These are phyloP conservation scores for Benthosema pterotum DNA, from an alignment of 2,797 vertebrate genomes.

Conservation along the genomic window DNA sequence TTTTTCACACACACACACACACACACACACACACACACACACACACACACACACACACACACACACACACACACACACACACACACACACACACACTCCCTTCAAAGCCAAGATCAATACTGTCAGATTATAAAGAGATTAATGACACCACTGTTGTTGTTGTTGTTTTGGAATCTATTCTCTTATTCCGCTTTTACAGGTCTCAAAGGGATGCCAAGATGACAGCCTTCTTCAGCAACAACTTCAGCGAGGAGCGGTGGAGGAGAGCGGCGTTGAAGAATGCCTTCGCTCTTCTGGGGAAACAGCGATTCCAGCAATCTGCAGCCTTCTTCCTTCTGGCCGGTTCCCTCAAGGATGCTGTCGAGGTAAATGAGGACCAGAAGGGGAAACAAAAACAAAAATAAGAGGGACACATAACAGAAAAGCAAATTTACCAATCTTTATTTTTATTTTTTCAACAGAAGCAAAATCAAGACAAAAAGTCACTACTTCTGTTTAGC, in stretches of 20 bases:
- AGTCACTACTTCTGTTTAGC: background rate
- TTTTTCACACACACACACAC: slow-evolving; percentile 20
- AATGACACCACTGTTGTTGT: slow-evolving; percentile 14
- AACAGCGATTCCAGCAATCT: slow-evolving; percentile 97
- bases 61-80: background rate
- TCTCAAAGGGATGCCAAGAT: slow-evolving; percentile 93
- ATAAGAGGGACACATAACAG: slow-evolving; percentile 42
- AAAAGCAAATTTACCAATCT: slow-evolving; percentile 9
- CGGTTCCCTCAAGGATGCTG: slow-evolving; percentile 95
- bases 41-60: background rate
- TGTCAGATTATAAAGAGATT: slow-evolving; percentile 9
- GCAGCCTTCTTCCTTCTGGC: slow-evolving; percentile 97
- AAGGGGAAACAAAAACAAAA: slow-evolving; percentile 35
- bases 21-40: slow-evolving; percentile 2
- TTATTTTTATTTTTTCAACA: slow-evolving; percentile 20
- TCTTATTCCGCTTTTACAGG: slow-evolving; percentile 70
- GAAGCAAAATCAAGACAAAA: slow-evolving; percentile 13
- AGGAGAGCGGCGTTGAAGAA: slow-evolving; percentile 97
- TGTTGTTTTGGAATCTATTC: slow-evolving; percentile 25
- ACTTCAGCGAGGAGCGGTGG: slow-evolving; percentile 97
- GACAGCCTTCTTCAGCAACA: slow-evolving; percentile 97
- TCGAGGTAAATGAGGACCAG: slow-evolving; percentile 87
- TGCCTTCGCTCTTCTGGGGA: slow-evolving; percentile 96
- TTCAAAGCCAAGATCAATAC: slow-evolving; percentile 12
- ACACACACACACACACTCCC: background rate